Evolutionary conservation across 1,140 invertebrate genomes (phyloP).

Genomic region (Coenobita brevimanus): DNA sequence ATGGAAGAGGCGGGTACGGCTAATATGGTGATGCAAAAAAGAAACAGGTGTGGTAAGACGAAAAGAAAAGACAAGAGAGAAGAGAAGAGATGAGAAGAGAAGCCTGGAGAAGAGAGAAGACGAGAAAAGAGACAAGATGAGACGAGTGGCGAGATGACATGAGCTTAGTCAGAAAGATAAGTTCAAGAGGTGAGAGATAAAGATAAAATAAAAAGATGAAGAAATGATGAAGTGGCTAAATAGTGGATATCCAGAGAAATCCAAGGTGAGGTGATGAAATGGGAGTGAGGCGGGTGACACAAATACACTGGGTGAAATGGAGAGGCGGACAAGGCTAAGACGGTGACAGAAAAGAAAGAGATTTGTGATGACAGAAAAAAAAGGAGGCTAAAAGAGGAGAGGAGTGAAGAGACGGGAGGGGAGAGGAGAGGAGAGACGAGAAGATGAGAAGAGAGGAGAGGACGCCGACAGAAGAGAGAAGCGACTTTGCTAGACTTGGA

Average conservation of each 20-base stretch:
- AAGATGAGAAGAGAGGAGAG: neutral
- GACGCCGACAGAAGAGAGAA: neutral
- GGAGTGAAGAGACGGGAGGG: neutral
- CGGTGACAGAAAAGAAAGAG: neutral
- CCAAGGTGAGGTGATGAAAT: neutral
- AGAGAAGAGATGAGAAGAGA: neutral
- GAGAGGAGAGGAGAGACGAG: neutral
- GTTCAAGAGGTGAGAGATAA: neutral
- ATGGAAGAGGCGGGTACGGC: no score
- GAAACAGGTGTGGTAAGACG: neutral
- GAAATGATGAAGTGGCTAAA: neutral
- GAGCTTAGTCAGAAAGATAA: neutral
- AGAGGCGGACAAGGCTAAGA: neutral
- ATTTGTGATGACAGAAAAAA: neutral
- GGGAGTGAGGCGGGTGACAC: neutral
- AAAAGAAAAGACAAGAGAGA: neutral
- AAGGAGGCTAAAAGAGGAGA: neutral
- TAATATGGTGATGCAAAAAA: neutral
- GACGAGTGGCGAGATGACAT: neutral
- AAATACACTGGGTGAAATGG: neutral
- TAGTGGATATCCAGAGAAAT: neutral
- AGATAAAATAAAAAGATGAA: neutral
- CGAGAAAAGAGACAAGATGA: neutral
- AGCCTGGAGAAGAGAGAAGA: neutral
- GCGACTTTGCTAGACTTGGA: no score